Base-by-base conservation (phyloP, 2,113 vertebrate species). In the Sapajus apella region DNA sequence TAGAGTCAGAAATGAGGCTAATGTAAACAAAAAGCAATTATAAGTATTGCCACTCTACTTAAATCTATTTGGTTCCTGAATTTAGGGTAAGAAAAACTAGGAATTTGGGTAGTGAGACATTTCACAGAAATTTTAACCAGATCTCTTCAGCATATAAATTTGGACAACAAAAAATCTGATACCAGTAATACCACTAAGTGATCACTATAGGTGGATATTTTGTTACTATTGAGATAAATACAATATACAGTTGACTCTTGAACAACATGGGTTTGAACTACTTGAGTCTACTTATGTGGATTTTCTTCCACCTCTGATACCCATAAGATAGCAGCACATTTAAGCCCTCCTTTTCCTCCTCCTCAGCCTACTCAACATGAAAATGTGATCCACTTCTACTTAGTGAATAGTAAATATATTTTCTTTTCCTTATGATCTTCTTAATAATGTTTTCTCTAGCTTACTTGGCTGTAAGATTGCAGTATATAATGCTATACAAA, bases 91-190 rank as follows among this genome's bases (percentile, higher is more conserved):
- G 40, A 85, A 91, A 92, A 93, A 40, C 13, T 91, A 27, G 52
- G 61, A 61, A 47, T 90, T 73, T 64, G 8, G 43, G 18, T 83
- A 87, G 2, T 88, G 75, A 88, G 80, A 91, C 40, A 85, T 50
- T 95, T 5, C 96, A 85, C 25, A 52, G 40, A 47, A 95, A 91
- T 86, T 90, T 77, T 97, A 90, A 77, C 12, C 61, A 84, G 25
- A 47, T 82, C 37, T 68, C 45, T 83, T 86, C 93, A 79, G 23
- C 58, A 52, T 14, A 56, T 88, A 87, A 95, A 23, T 88, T 91
- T 76, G 56, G 11, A 84, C 52, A 91, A 94, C 23, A 66, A 87
- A 91, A 80, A n/a, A 8, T 25, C 20, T 68, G 50, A 88, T 50
- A 45, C 9, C 35, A 55, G 75, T 25, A 8, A 61, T 43, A 91